phyloP scores from a whole-genome alignment of 2,888 invertebrate species.

The Apamea anceps region DNA sequence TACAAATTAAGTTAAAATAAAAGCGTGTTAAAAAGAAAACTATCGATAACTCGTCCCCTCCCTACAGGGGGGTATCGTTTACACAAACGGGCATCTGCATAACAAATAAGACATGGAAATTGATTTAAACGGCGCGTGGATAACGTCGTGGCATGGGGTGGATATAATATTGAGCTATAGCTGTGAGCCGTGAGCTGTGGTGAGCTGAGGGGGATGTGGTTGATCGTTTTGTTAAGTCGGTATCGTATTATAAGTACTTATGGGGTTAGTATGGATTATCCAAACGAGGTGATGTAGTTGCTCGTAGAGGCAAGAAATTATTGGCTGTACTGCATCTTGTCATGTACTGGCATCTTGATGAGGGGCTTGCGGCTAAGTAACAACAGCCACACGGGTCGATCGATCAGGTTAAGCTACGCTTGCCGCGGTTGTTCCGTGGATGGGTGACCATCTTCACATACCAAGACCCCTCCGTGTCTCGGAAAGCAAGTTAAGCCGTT shows the following conservation, averaged over 20 bases:
- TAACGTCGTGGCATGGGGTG: constrained; percentile 46
- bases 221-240: constrained; percentile 18
- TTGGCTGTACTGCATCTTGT: too few relatives aligned
- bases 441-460: too few relatives aligned
- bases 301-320: neutral
- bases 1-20: too few relatives aligned
- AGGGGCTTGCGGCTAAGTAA: neutral
- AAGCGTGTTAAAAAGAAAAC: neutral
- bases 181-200: constrained; percentile 16
- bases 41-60: constrained; percentile 54
- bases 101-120: constrained; percentile 83
- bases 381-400: neutral
- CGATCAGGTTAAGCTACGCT: neutral
- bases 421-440: neutral
- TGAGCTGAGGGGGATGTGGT: constrained; percentile 22
- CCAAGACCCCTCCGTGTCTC: too few relatives aligned
- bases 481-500: too few relatives aligned
- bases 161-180: constrained; percentile 45
- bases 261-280: neutral
- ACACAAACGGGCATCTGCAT: constrained; percentile 79
- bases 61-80: constrained; percentile 63
- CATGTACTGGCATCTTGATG: too few relatives aligned
- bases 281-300: neutral
- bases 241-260: constrained; percentile 24
- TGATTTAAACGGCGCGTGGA: constrained; percentile 83